Base-by-base conservation (phyloP, 2,113 vertebrate genomes). In the Axis porcinus region DNA sequence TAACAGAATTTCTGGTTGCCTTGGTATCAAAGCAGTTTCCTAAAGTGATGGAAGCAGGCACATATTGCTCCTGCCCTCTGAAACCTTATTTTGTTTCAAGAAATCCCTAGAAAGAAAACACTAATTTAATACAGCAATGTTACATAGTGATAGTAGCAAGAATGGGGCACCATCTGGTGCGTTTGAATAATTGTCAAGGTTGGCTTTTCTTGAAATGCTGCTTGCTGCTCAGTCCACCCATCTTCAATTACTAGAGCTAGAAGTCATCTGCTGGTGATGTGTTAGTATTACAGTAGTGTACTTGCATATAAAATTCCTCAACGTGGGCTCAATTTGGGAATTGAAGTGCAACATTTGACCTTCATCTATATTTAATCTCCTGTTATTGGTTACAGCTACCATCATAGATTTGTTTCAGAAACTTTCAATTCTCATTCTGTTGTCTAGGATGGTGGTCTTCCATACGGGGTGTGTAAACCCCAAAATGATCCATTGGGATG, bases 81-180 rank as follows among this genome's bases (percentile, higher is more conserved):
- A 97, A 89, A 92, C 64, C 87, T 90, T 95, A 30, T 82, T 95
- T 96, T 95, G 89, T 96, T 97, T 85, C 92, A 96, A 95, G 94
- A 98, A 97, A 97, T 97, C 87, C 95, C 85, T 97, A 78, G 94
- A 97, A 97, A 96, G 95, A 94, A 97, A 97, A 95, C 84, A 85
- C 64, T 92, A 62, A 97, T 96, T 95, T 84, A 97, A 97, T 95
- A 96, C 33, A 86, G 88, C 81, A 91, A 57, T 95, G 97, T 86
- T 97, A 85, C 97, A 92, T 55, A 96, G 94, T 64, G 88, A 94
- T 90, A 96, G 92, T 97, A 97, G 87, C 40, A 84, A 95, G 97
- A 97, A 97, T 25, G 60, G 95, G 87, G 76, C 85, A 94, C 96
- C 97, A 96, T 97, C 96, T 97, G 98, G 92, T 94, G 58, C 33